Evolutionary conservation across 2,888 invertebrate genomes (phyloP), one percentile per base, ranked within the genome.

Genomic region (Perdita meconis): DNA sequence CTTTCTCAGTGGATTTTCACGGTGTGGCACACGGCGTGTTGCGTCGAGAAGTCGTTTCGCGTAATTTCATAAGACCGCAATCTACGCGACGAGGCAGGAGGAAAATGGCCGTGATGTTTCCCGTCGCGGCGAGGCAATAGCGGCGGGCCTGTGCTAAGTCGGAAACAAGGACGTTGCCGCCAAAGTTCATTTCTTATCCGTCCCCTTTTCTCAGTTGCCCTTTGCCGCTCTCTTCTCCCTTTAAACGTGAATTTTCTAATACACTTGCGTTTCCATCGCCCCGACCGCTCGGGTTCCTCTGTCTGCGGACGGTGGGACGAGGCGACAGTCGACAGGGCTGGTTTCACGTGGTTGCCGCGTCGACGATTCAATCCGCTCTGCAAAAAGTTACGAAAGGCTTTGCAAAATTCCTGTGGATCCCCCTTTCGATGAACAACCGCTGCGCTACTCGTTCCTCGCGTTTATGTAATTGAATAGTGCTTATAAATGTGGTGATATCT

Each of bases 41-140:
- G 26, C 72, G 44, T 44, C 50, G 24, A 34, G 40, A 55, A 66
- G 59, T 69, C 16, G 80, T 76, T 67, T 24, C 76, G 61, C 66
- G 72, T 81, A 81, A 81, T 81, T 76, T 79, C 72, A 76, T 76
- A 81, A 80, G 76, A 72, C 72, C 68, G 80, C 80, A 76, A 76
- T 81, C 76, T 81, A 76, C 79, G 61, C 68, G 79, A 59, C 47
- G 65, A 44, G 71, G 72, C 44, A 67, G 47, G 40, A 51, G 53
- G 78, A 60, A 78, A 82, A 68, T 59, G 65, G 73, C 47, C 44
- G 61, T 53, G 34, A 67, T 80, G 83, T 82, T 80, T 80, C 61
- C 70, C 65, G 50, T 44, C 66, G 71, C 56, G 68, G 75, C 44
- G 38, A 36, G n/a, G 51, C 55, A 57, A 64, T 70, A 68, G 67